phyloP scores from a whole-genome alignment of 2,888 invertebrate genomes.

The Scelioninae gen. 1 region DNA sequence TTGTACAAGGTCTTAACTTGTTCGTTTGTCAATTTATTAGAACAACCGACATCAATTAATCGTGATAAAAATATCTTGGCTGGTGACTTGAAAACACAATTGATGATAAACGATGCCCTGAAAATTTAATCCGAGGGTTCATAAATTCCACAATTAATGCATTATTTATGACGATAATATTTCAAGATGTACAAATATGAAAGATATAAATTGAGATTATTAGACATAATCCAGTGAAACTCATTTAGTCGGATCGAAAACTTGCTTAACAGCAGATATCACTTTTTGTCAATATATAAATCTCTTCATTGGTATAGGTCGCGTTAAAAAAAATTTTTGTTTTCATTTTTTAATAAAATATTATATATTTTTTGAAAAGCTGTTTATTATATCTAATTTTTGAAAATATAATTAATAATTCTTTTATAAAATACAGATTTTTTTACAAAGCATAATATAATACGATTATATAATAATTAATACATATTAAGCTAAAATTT shows the following conservation, averaged over 20 bases:
- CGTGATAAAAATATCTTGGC: conserved; percentile 24
- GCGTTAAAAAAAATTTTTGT: too few species aligned
- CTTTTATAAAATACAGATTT: too few species aligned
- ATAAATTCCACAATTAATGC: conserved; percentile 41
- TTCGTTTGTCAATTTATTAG: conserved; percentile 11
- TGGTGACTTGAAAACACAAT: conserved; percentile 19
- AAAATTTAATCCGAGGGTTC: conserved; percentile 42
- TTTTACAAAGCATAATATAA: too few species aligned
- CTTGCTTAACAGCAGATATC: too few species aligned
- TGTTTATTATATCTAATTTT: too few species aligned
- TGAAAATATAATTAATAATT: too few species aligned
- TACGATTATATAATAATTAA: too few species aligned
- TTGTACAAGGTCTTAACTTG: background rate
- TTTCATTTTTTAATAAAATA: too few species aligned
- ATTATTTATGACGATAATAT: conserved; percentile 46
- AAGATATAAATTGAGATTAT: conserved; percentile 43
- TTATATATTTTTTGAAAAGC: too few species aligned
- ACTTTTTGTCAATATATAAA: too few species aligned
- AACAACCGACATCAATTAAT: conserved; percentile 24
- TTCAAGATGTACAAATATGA: conserved; percentile 34
- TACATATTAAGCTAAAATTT: conserved; percentile 6
- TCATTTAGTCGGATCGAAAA: conserved; percentile 8
- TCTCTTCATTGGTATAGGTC: too few species aligned
- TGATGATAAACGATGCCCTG: conserved; percentile 32
- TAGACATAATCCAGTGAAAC: conserved; percentile 29